Evolutionary conservation across 2,888 invertebrate species (phyloP).

Genomic region (Thalpophila matura): DNA sequence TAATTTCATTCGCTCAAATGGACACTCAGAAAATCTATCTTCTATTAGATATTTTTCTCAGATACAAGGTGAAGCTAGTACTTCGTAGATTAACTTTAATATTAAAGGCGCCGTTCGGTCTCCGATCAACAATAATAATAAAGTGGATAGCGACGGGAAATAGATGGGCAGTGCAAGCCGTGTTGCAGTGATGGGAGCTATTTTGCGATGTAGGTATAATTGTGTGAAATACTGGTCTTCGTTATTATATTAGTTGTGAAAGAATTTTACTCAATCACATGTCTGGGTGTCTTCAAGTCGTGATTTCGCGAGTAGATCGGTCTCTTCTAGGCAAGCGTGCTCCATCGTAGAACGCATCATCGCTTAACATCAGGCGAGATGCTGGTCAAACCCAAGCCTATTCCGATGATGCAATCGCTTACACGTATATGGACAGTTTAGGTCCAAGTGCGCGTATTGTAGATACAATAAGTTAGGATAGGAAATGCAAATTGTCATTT

Average conservation of each 20-base stretch:
- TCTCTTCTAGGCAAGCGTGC: no score
- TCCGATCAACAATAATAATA: conserved; percentile 13
- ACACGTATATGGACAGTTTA: no score
- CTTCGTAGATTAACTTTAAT: conserved; percentile 13
- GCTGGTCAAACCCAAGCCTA: no score
- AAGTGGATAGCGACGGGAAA: conserved; percentile 1
- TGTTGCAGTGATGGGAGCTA: background rate
- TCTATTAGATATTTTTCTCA: background rate
- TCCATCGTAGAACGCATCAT: no score
- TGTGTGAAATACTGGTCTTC: no score
- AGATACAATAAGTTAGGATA: no score
- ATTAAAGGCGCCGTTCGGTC: background rate
- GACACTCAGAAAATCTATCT: background rate
- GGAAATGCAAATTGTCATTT: no score
- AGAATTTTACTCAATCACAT: background rate
- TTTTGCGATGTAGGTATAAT: background rate
- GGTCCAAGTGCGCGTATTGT: no score
- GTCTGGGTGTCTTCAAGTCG: no score
- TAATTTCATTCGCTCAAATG: conserved; percentile 21
- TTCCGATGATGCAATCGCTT: no score
- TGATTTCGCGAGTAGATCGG: no score
- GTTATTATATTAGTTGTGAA: background rate
- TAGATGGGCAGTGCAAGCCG: background rate
- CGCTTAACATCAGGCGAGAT: no score
- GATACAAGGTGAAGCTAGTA: background rate